Conservation (phyloP, 2,797 vertebrate species). For the Fringilla coelebs region DNA sequence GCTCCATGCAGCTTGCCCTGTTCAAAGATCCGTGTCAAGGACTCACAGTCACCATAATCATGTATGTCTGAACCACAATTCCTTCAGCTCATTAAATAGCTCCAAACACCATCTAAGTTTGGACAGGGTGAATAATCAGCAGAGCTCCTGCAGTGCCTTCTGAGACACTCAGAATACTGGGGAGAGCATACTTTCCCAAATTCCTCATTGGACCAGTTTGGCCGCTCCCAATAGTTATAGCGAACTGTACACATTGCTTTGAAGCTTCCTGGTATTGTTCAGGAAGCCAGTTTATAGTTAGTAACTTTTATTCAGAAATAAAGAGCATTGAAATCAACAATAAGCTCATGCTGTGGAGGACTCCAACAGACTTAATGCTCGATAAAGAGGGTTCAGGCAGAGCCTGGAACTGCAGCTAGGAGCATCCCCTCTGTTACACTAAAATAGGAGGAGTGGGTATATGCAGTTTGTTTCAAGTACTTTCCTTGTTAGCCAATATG, state of each 20-base stretch:
- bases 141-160: not conserved
- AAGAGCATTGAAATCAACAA: not conserved
- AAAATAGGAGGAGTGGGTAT: not conserved
- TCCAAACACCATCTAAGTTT: not conserved
- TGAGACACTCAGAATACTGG: not conserved
- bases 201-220: not conserved
- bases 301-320: not conserved
- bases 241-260: not conserved
- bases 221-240: not conserved
- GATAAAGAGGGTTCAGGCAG: not conserved
- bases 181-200: not conserved
- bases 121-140: not conserved
- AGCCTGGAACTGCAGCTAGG: not conserved
- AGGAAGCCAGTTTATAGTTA: not conserved
- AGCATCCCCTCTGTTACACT: not conserved
- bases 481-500: not conserved
- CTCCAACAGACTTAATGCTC: not conserved
- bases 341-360: not conserved
- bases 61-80: not conserved
- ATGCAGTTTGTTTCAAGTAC: not conserved
- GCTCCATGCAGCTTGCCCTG: not conserved
- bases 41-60: not conserved
- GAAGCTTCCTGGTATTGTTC: not conserved
- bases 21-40: not conserved
- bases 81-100: not conserved